phyloP scores from a whole-genome alignment of 2,797 vertebrate species.

The Lepilemur ruficaudatus region DNA sequence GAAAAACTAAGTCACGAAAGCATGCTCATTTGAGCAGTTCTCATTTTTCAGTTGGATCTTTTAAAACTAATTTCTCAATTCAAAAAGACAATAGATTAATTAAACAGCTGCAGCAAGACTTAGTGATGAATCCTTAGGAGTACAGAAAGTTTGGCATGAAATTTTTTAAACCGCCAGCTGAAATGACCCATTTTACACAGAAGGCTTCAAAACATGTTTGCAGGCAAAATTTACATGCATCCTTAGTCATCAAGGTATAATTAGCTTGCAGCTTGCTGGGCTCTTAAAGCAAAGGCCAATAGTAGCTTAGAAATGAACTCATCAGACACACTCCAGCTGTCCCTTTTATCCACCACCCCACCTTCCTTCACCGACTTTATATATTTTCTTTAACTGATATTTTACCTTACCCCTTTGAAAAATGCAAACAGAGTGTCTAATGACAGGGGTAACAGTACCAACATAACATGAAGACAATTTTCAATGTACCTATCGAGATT shows the following conservation, averaged over 20 bases:
- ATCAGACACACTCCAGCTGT: neutral
- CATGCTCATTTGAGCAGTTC: neutral
- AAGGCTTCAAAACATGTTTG: neutral
- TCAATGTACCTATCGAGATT: neutral
- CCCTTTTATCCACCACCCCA: neutral
- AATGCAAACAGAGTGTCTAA: neutral
- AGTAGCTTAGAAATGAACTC: conserved; percentile 23
- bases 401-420: conserved; percentile 5
- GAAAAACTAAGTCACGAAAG: conserved; percentile 57
- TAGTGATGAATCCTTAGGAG: neutral
- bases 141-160: conserved; percentile 16
- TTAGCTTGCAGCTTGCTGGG: neutral
- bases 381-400: neutral
- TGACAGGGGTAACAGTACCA: neutral
- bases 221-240: conserved; percentile 45
- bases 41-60: conserved; percentile 17
- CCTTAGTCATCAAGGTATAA: conserved; percentile 52
- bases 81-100: conserved; percentile 7
- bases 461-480: neutral
- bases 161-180: neutral
- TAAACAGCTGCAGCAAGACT: neutral
- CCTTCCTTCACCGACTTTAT: neutral
- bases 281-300: conserved; percentile 48
- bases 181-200: conserved; percentile 54
- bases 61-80: conserved; percentile 29